These are phyloP conservation scores for Tylochromis polylepis DNA, from an alignment of 2,113 vertebrate genomes.

Conservation along the genomic window DNA sequence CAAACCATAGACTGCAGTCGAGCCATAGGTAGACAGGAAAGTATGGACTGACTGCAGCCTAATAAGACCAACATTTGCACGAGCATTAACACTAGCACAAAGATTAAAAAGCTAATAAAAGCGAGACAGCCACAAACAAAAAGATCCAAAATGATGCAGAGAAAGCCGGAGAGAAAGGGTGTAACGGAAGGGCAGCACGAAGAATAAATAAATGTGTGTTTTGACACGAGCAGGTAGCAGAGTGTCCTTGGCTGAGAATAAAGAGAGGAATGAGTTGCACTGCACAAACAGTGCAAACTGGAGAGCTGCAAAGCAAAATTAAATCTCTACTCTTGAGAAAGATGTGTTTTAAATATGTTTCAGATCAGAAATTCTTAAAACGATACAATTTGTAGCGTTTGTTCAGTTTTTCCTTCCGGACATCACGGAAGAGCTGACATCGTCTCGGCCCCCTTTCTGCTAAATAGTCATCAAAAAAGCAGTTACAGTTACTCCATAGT, in stretches of 20 bases:
- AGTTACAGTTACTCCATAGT: background rate
- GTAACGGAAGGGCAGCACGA: background rate
- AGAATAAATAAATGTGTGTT: background rate
- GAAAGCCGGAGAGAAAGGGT: background rate
- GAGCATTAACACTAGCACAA: background rate
- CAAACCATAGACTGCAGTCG: background rate
- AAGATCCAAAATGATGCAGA: background rate
- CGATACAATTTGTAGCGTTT: background rate
- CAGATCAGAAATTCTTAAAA: background rate
- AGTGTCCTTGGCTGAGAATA: background rate
- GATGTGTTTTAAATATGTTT: background rate
- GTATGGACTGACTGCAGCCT: background rate
- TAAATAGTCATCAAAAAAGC: background rate
- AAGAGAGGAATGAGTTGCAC: background rate
- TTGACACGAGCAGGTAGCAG: background rate
- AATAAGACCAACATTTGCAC: background rate
- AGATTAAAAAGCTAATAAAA: background rate
- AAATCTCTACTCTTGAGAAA: background rate
- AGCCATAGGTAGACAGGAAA: background rate
- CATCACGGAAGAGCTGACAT: background rate
- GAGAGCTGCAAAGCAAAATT: background rate
- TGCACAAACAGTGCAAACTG: background rate
- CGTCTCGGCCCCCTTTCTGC: background rate
- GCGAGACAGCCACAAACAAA: background rate
- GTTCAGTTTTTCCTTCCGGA: background rate